Evolutionary conservation across 2,113 vertebrate genomes (phyloP), one percentile per base, ranked within the genome.

Genomic region (Passer domesticus): DNA sequence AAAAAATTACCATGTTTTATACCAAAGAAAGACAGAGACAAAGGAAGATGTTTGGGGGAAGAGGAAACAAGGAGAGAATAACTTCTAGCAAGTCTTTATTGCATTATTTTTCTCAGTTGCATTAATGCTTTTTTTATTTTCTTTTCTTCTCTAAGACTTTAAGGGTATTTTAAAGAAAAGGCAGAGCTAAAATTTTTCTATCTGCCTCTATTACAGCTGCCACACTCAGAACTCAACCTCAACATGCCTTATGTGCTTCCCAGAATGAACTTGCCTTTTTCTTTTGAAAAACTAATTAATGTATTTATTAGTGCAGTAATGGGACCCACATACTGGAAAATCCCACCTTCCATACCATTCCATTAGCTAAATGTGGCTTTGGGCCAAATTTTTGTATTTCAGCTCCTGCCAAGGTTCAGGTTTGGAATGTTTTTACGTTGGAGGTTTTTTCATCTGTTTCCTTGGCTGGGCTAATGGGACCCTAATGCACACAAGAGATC

Each of bases 391-490:
- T 89, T 20, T 35, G 9, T 50, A 89, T 91, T 95, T 91, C 73
- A 55, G 76, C 43, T 90, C 56, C 47, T 95, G 78, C 84, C 80
- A 82, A 86, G 39, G 56, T 43, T 96, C 43, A 76, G 50, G 43
- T 74, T 94, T 73, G 69, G 91, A 87, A 94, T 77, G 79, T 63
- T 95, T 93, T 78, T 41, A 60, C 1, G 0, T 13, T 64, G 69
- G 80, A 92, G 44, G 66, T 39, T 63, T 95, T 95, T 87, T 89
- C 87, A 46, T 70, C 62, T 91, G 49, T 83, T 88, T 87, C 58
- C 55, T 46, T 93, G 76, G 62, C 83, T 73, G 27, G n/a, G 30
- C 33, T 89, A 89, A 76, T 18, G 58, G 55, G 62, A 94, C 43
- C 24, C 67, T 90, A 73, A 83, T 22, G 55, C 43, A 83, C 43